These are phyloP conservation scores for Myotis findleyi DNA, from an alignment of 2,797 vertebrate species.

Conservation along the genomic window DNA sequence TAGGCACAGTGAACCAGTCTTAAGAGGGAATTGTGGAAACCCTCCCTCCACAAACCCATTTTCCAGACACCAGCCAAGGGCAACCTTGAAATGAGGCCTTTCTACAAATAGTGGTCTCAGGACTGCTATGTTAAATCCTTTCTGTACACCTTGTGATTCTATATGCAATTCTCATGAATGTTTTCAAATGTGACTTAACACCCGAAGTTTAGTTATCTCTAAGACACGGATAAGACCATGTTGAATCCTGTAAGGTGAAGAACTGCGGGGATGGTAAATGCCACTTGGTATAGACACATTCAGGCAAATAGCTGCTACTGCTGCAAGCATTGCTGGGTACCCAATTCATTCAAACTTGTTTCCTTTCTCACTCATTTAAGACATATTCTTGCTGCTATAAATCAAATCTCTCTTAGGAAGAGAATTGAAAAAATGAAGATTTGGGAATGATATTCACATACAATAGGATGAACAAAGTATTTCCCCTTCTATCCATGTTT, in stretches of 20 bases:
- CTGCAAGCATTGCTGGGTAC: not conserved
- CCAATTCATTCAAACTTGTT: not conserved
- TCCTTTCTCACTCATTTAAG: not conserved
- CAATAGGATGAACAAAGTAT: not conserved
- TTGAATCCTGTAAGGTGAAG: not conserved
- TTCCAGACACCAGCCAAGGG: not conserved
- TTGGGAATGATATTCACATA: not conserved
- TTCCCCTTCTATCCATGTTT: not conserved
- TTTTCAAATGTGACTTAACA: not conserved
- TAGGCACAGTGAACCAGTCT: not conserved
- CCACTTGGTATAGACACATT: not conserved
- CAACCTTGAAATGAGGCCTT: not conserved
- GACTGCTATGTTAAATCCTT: not conserved
- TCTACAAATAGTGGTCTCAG: not conserved
- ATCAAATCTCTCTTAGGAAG: not conserved
- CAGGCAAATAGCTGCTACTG: not conserved
- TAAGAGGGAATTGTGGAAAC: not conserved
- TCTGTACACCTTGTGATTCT: not conserved
- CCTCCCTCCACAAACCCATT: not conserved
- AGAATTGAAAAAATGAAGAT: not conserved
- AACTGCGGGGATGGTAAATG: not conserved
- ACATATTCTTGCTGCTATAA: slow-evolving; percentile 17
- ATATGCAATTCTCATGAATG: not conserved
- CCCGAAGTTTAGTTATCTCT: not conserved
- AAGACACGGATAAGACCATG: not conserved